These are phyloP conservation scores for Oreotrochilus melanogaster DNA, from an alignment of 2,113 vertebrate species.

Conservation along the genomic window DNA sequence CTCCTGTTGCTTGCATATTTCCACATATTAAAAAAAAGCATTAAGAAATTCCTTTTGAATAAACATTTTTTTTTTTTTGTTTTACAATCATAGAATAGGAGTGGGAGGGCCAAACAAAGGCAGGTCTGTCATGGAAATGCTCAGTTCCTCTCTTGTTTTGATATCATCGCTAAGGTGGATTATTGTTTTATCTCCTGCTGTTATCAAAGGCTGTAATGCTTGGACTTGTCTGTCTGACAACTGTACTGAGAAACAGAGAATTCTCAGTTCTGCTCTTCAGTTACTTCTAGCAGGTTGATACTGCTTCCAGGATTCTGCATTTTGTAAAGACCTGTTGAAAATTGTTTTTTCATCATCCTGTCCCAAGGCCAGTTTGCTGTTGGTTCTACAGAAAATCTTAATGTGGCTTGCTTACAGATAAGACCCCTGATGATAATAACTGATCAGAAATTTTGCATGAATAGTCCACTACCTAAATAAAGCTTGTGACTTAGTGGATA, in stretches of 20 bases:
- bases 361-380: background rate
- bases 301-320: background rate
- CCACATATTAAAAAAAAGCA: background rate
- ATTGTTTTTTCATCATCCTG: accelerated
- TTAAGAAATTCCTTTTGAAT: background rate
- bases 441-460: background rate
- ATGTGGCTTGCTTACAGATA: background rate
- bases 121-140: background rate
- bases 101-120: background rate
- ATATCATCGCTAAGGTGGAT: background rate
- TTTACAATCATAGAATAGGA: background rate
- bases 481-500: background rate
- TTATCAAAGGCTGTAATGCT: background rate
- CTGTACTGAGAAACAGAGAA: background rate
- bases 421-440: background rate
- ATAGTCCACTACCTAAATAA: background rate
- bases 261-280: background rate
- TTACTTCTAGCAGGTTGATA: background rate
- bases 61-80: background rate
- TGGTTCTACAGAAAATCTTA: background rate
- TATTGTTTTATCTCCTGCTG: background rate
- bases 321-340: background rate
- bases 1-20: background rate
- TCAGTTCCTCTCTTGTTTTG: background rate
- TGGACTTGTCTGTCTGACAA: background rate